Conservation (phyloP, 2,113 vertebrate genomes). For the Bufo gargarizans region DNA sequence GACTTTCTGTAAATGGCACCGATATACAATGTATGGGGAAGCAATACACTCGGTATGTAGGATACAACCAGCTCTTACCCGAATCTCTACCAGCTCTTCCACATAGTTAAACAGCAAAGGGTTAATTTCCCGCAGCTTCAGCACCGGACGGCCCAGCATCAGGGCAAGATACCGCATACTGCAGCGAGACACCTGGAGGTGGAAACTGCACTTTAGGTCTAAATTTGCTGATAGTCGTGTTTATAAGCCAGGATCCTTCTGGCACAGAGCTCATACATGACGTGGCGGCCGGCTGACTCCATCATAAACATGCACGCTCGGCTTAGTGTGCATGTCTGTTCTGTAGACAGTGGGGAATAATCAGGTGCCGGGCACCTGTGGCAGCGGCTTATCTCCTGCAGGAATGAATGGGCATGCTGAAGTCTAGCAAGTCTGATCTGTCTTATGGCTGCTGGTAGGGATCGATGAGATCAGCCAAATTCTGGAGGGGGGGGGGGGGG, state of each 20-base stretch:
- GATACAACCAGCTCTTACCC: slow-evolving; percentile 72
- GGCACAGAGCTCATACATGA: no score
- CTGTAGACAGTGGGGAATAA: no score
- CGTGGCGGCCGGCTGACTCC: no score
- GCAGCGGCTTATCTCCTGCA: no score
- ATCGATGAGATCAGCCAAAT: no score
- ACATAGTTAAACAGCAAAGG: slow-evolving; percentile 97
- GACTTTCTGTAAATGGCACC: background rate
- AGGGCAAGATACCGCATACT: slow-evolving; percentile 92
- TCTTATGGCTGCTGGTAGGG: no score
- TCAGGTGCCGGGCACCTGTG: no score
- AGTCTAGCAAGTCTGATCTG: no score
- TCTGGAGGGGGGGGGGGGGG: no score
- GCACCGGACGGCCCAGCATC: slow-evolving; percentile 90
- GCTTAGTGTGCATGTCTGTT: no score
- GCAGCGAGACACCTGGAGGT: slow-evolving; percentile 87
- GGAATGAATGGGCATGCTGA: no score
- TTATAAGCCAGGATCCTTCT: background rate
- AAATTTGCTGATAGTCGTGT: background rate
- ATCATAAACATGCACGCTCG: no score
- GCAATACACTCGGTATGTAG: background rate
- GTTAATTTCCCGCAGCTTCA: slow-evolving; percentile 92
- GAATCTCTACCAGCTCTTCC: slow-evolving; percentile 95
- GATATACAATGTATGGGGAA: background rate
- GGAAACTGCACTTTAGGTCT: background rate